phyloP scores from a whole-genome alignment of 2,113 vertebrate species.

The Perca fluviatilis region DNA sequence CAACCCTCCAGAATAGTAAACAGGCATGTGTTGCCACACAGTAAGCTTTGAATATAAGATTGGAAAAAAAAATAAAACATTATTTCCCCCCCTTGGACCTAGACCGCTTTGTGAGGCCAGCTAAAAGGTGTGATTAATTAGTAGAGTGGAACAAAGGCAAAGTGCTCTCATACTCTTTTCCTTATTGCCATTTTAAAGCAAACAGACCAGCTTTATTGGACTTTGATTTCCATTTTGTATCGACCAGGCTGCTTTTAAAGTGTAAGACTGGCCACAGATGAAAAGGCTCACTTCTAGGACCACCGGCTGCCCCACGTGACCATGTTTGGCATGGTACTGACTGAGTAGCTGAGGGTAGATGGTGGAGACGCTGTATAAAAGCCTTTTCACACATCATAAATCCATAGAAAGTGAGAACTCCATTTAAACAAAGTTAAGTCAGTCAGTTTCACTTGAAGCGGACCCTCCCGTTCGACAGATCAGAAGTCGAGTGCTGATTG shows the following conservation, averaged over 20 bases:
- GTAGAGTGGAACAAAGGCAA: constrained; percentile 55
- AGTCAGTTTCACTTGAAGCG: constrained; percentile 40
- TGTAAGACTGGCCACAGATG: constrained; percentile 43
- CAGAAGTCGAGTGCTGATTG: constrained; percentile 23
- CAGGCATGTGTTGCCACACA: constrained; percentile 57
- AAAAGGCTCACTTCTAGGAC: constrained; percentile 39
- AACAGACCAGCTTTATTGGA: constrained; percentile 40
- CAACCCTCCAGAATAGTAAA: constrained; percentile 69
- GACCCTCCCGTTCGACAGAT: constrained; percentile 14
- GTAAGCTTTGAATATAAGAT: constrained; percentile 68
- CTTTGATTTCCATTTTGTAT: constrained; percentile 66
- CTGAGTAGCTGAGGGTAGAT: constrained; percentile 5
- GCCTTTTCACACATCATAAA: constrained; percentile 37
- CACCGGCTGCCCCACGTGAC: constrained; percentile 45
- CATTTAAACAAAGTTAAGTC: constrained; percentile 32
- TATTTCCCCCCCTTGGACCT: neutral
- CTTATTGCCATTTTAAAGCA: constrained; percentile 48
- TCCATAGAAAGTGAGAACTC: constrained; percentile 34
- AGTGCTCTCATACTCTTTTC: constrained; percentile 38
- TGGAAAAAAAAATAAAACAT: constrained; percentile 17
- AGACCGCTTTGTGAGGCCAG: constrained; percentile 38
- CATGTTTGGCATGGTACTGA: constrained; percentile 20
- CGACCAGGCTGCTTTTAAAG: constrained; percentile 31
- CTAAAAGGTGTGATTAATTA: constrained; percentile 70
- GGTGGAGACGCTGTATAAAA: constrained; percentile 20